Evolutionary conservation across 2,888 invertebrate species (phyloP).

Genomic region (Plusia festucae): DNA sequence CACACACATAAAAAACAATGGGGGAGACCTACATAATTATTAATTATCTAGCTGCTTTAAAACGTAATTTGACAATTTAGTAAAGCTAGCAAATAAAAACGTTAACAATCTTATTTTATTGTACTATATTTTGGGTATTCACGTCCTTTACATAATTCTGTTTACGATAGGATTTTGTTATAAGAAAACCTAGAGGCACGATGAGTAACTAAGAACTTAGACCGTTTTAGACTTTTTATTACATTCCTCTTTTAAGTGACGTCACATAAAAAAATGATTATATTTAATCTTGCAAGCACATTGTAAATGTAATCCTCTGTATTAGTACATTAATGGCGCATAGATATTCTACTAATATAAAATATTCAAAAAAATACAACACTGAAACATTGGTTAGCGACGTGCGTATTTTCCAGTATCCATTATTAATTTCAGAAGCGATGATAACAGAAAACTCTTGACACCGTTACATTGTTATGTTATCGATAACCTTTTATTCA

Average conservation of each 20-base stretch:
- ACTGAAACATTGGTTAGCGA: background rate
- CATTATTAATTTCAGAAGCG: slow-evolving; percentile 28
- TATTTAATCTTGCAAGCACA: slow-evolving; percentile 12
- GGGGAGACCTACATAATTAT: background rate
- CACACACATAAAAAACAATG: background rate
- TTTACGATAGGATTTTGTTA: slow-evolving; percentile 33
- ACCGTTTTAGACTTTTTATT: too few species aligned
- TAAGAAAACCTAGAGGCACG: slow-evolving; percentile 10
- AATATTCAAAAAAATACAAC: background rate
- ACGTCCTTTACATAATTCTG: slow-evolving; percentile 36
- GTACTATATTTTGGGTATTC: slow-evolving; percentile 5
- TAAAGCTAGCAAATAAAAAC: background rate
- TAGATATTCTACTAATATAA: background rate
- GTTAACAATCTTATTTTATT: slow-evolving; percentile 2
- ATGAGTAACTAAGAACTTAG: slow-evolving; percentile 4
- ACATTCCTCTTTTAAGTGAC: too few species aligned
- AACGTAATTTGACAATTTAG: background rate
- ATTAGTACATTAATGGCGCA: background rate
- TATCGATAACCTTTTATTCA: slow-evolving; percentile 53
- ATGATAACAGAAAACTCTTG: slow-evolving; percentile 44
- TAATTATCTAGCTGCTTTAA: background rate
- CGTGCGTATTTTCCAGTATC: slow-evolving; percentile 2
- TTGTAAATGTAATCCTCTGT: slow-evolving; percentile 19
- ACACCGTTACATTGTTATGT: slow-evolving; percentile 43
- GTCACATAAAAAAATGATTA: slow-evolving; percentile 7